Evolutionary conservation across 2,888 invertebrate species (phyloP).

Genomic region (Lamellibrachia columna): DNA sequence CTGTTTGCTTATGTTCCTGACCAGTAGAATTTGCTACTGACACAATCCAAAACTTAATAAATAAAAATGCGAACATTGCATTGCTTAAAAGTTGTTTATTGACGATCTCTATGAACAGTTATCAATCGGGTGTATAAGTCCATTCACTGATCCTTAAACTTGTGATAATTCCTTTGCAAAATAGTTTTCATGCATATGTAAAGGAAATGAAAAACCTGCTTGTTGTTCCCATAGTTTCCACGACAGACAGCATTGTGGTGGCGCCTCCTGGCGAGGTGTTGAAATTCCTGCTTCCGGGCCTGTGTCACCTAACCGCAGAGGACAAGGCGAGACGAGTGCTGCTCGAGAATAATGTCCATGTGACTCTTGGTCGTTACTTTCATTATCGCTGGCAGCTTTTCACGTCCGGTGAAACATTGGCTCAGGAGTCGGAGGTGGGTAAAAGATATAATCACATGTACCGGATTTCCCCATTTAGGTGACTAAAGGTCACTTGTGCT

Average conservation of each 20-base stretch:
- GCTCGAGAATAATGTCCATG: background rate
- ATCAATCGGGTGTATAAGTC: background rate
- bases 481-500: too few species aligned
- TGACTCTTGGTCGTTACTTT: background rate
- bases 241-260: background rate
- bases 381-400: background rate
- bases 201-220: background rate
- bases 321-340: conserved; percentile 26
- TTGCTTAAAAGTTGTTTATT: too few species aligned
- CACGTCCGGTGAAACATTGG: background rate
- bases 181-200: background rate
- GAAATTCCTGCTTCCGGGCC: conserved; percentile 26
- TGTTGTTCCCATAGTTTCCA: background rate
- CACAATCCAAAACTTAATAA: too few species aligned
- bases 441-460: background rate
- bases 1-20: too few species aligned
- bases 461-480: background rate
- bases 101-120: too few species aligned
- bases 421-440: background rate
- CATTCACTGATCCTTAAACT: background rate
- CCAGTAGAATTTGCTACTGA: too few species aligned
- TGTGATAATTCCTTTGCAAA: background rate
- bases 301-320: conserved; percentile 32
- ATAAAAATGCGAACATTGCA: too few species aligned
- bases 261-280: conserved; percentile 16